Evolutionary conservation across 1,140 invertebrate species (phyloP), one percentile per base, ranked within the genome.

Genomic region (Atta colombica): DNA sequence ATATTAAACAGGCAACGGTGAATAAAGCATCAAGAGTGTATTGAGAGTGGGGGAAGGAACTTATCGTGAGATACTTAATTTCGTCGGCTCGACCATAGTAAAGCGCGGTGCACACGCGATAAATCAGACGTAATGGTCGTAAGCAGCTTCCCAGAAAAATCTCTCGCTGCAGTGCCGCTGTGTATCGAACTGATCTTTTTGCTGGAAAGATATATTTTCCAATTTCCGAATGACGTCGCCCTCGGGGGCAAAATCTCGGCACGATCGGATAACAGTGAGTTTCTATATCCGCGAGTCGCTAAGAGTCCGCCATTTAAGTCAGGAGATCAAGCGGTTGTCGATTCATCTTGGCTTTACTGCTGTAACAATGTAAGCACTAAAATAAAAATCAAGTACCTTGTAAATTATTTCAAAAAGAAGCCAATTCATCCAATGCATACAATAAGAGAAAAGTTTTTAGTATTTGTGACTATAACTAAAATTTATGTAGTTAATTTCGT

Each of bases 141-240:
- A 92, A 92, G 91, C 87, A 90, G 89, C 89, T 91, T 90, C 89
- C 77, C 68, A 86, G 78, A 87, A 90, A 90, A 92, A 91, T 87
- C 82, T 31, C 65, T 87, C 72, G 55, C 35, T 68, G 45, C 74
- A 49, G 49, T n/a, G n/a, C 71, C 39, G 60, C 25, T 89, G 61
- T 49, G 61, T 49, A 85, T 80, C 68, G 77, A 51, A 81, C 45
- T 72, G 77, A 77, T 66, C 63, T 90, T 90, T 88, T 90, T 88
- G 51, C 66, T 45, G 39, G 72, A 53, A 85, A 89, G 89, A 92
- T 92, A 86, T 90, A 92, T 90, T 89, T 90, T 90, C 89, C 91
- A 92, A 92, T 92, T 92, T 92, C 89, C 91, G 91, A 92, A 88
- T 86, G 87, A 90, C 88, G 68, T 90, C 85, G 68, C 39, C 69